A percentile compares a stretch with the other conserved stretches of the same genome.
phyloP scores from a whole-genome alignment of 2,888 invertebrate species.

The Rhagium mordax region DNA sequence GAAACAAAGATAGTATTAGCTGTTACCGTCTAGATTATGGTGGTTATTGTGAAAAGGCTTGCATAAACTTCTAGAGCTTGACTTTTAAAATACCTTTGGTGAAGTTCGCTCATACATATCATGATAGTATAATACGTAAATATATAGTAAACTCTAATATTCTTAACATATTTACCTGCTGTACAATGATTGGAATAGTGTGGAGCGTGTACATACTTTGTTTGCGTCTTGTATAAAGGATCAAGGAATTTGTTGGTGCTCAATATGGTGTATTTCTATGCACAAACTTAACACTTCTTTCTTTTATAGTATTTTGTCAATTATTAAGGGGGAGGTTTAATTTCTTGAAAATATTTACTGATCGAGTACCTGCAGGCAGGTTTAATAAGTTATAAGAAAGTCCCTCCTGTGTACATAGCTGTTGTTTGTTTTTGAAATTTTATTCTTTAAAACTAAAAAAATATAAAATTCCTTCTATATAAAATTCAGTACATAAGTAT shows the following conservation, averaged over 20 bases:
- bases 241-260: constrained; percentile 64
- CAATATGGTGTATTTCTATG: constrained; percentile 60
- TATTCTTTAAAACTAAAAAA: constrained; percentile 64
- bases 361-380: constrained; percentile 65
- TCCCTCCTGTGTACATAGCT: constrained; percentile 68
- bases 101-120: constrained; percentile 70
- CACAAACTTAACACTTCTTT: constrained; percentile 56
- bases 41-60: constrained; percentile 39
- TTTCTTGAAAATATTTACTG: constrained; percentile 48
- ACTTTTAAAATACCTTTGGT: constrained; percentile 42
- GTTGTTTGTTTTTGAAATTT: constrained; percentile 66
- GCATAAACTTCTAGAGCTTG: constrained; percentile 38
- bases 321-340: constrained; percentile 55
- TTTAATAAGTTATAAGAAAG: constrained; percentile 55
- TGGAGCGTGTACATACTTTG: constrained; percentile 42
- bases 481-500: constrained; percentile 56
- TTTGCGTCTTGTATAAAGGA: constrained; percentile 48
- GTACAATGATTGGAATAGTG: constrained; percentile 58
- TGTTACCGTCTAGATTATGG: too few relatives aligned
- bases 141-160: constrained; percentile 49
- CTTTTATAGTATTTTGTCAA: constrained; percentile 58
- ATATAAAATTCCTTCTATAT: constrained; percentile 54
- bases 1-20: too few relatives aligned
- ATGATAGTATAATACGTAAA: constrained; percentile 62
- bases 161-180: constrained; percentile 57